These are phyloP conservation scores for Eupithecia pulchellata DNA, from an alignment of 2,888 invertebrate species.

Conservation along the genomic window DNA sequence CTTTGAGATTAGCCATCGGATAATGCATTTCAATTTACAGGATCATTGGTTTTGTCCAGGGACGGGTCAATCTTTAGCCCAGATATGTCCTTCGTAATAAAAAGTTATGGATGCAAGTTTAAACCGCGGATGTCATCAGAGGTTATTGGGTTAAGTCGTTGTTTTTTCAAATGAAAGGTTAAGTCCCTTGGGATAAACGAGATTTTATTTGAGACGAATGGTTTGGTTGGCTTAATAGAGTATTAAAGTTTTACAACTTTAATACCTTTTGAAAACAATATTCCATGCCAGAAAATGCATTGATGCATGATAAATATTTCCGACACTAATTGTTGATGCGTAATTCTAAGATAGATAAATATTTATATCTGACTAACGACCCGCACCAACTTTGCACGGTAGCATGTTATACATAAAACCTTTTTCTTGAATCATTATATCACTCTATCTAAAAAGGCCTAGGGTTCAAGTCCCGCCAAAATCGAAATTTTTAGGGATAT, in stretches of 20 bases:
- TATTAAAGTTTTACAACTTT: too few species aligned
- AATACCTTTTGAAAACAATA: too few species aligned
- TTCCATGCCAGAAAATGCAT: not conserved
- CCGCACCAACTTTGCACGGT: too few species aligned
- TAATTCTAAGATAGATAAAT: not conserved
- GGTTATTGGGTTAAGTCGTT: constrained; percentile 9
- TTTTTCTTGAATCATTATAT: too few species aligned
- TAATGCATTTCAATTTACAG: constrained; percentile 78
- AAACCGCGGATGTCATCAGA: constrained; percentile 20
- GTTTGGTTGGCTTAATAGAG: not conserved
- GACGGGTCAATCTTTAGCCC: constrained; percentile 67
- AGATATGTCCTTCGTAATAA: constrained; percentile 44
- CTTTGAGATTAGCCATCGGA: constrained; percentile 73
- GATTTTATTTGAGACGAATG: not conserved
- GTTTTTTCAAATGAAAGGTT: not conserved
- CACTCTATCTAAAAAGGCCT: too few species aligned
- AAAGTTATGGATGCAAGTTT: constrained; percentile 50
- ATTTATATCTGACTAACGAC: not conserved
- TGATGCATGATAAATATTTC: constrained; percentile 1
- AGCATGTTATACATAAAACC: too few species aligned
- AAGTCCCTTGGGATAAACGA: not conserved
- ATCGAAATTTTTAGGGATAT: too few species aligned
- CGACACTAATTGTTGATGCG: not conserved
- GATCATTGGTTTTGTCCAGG: constrained; percentile 70
- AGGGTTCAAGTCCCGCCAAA: too few species aligned